Percentiles rank a stretch among this genome's conserved stretches.
Conservation (phyloP, 1,140 invertebrate species). For the Drosophila melanica region DNA sequence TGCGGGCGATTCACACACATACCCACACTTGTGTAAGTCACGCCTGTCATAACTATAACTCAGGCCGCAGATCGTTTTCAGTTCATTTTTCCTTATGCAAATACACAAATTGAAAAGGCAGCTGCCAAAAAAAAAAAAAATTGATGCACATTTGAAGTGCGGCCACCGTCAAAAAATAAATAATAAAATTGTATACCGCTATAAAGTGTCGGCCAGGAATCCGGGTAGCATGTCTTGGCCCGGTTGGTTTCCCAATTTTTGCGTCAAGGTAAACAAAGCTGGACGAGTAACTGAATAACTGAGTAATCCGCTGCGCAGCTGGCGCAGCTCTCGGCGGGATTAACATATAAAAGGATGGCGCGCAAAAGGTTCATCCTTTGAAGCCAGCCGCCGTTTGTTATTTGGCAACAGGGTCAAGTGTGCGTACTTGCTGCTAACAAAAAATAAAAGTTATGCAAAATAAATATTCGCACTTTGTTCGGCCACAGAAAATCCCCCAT, state of each 20-base stretch:
- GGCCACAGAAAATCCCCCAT: conserved; percentile 23
- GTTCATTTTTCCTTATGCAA: conserved; percentile 30
- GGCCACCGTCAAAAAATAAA: conserved; percentile 23
- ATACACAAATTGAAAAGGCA: conserved; percentile 43
- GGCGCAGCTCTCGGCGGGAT: conserved; percentile 31
- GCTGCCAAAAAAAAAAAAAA: conserved; percentile 16
- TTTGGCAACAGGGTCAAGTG: conserved; percentile 40
- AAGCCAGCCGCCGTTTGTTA: conserved; percentile 24
- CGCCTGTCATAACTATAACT: conserved; percentile 22
- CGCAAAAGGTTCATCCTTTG: conserved; percentile 30
- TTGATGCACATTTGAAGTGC: conserved; percentile 28
- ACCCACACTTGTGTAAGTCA: conserved; percentile 17
- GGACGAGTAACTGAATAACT: conserved; percentile 21
- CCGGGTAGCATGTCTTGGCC: neutral
- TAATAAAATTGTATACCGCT: conserved; percentile 22
- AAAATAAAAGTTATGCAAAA: conserved; percentile 36
- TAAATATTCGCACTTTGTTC: conserved; percentile 53
- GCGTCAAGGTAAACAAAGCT: conserved; percentile 7
- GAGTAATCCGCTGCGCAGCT: conserved; percentile 31
- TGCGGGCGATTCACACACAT: conserved; percentile 7
- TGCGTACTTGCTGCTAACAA: conserved; percentile 31
- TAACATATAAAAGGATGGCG: conserved; percentile 47
- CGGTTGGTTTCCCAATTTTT: conserved; percentile 13
- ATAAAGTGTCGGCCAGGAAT: conserved; percentile 3
- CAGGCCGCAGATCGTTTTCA: conserved; percentile 10